Evolutionary conservation across 1,140 invertebrate species (phyloP).

Genomic region (Diploscapter pachys): DNA sequence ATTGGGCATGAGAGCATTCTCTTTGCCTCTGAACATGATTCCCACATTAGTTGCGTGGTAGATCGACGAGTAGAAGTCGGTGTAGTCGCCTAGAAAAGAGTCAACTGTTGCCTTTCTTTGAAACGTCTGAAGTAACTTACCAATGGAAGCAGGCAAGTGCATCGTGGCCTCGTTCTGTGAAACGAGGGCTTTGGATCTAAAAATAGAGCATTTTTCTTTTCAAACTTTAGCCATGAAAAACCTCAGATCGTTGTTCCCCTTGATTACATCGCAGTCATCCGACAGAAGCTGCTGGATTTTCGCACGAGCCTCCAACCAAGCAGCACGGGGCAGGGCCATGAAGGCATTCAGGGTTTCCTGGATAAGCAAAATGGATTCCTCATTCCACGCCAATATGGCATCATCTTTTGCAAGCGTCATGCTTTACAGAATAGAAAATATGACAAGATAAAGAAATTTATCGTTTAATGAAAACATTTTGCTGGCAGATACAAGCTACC

Average conservation of each 20-base stretch:
- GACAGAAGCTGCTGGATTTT: constrained; percentile 74
- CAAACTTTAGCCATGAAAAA: too few relatives aligned
- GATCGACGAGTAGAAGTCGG: constrained; percentile 96
- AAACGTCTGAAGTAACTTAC: neutral
- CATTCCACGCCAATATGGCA: too few relatives aligned
- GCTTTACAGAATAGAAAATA: too few relatives aligned
- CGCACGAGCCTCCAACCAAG: constrained; percentile 78
- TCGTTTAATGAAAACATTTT: too few relatives aligned
- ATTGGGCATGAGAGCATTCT: constrained; percentile 91
- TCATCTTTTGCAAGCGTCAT: too few relatives aligned
- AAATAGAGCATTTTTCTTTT: too few relatives aligned
- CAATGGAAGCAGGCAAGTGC: constrained; percentile 86
- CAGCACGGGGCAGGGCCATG: constrained; percentile 75
- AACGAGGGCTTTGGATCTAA: constrained; percentile 70
- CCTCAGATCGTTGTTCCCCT: constrained; percentile 63
- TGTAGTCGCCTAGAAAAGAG: constrained; percentile 74
- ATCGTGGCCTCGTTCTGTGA: constrained; percentile 74
- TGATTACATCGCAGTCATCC: constrained; percentile 67
- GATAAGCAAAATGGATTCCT: too few relatives aligned
- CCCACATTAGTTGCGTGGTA: constrained; percentile 96
- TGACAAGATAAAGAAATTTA: too few relatives aligned
- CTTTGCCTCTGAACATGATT: constrained; percentile 89
- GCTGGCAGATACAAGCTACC: too few relatives aligned
- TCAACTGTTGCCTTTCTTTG: too few relatives aligned
- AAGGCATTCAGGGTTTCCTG: constrained; percentile 75